These are phyloP conservation scores for Limnothrissa miodon DNA, from an alignment of 2,113 vertebrate species.

Conservation along the genomic window DNA sequence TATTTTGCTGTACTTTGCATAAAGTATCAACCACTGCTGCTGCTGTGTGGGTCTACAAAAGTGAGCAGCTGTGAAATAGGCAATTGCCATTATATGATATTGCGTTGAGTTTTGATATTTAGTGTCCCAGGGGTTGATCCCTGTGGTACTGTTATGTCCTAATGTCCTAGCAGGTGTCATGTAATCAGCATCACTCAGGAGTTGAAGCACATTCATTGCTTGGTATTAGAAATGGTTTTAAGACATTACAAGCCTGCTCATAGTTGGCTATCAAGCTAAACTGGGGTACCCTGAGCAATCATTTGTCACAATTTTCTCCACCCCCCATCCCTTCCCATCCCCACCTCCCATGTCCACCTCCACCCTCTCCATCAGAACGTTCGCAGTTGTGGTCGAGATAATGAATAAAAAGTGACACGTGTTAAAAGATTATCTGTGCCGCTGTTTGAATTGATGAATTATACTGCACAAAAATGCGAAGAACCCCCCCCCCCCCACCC, in stretches of 20 bases:
- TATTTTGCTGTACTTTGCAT: not conserved
- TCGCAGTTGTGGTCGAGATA: slow-evolving; percentile 16
- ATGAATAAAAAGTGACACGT: slow-evolving; percentile 49
- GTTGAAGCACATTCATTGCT: not conserved
- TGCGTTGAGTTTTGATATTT: not conserved
- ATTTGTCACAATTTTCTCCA: slow-evolving; percentile 12
- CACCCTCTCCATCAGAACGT: not conserved
- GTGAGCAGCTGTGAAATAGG: not conserved
- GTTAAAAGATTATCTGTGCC: slow-evolving; percentile 48
- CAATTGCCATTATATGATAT: not conserved
- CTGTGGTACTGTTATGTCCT: not conserved
- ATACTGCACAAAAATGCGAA: not conserved
- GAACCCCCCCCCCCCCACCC: not conserved
- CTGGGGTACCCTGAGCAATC: not conserved
- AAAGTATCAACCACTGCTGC: not conserved
- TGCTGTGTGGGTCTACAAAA: not conserved
- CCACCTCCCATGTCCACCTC: not conserved
- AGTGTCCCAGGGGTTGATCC: not conserved
- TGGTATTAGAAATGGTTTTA: not conserved
- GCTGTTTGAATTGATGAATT: slow-evolving; percentile 20
- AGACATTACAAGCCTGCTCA: not conserved
- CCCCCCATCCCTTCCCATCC: not conserved
- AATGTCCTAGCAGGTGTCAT: not conserved
- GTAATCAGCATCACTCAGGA: not conserved
- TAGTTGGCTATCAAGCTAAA: not conserved